Base-by-base conservation (phyloP, 2,888 invertebrate genomes). In the Subacronicta megacephala region DNA sequence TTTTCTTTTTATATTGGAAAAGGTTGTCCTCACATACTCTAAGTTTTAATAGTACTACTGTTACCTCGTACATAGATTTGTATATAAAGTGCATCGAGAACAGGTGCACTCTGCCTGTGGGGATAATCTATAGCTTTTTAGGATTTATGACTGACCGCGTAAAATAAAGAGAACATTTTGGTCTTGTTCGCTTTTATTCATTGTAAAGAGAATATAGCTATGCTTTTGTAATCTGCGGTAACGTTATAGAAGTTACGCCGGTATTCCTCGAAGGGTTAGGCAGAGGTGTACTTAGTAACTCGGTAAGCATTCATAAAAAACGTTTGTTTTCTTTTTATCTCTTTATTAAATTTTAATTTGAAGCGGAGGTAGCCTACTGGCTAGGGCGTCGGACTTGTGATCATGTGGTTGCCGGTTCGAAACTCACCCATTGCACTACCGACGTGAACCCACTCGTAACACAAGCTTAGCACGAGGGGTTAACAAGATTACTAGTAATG, bases 121-220 rank as follows among this genome's bases (percentile, higher is more conserved):
- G 67, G 61, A 70, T 70, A 70, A 76, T 70, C 65, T 76, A 76
- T 76, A 59, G 74, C 62, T 61, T 76, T 65, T 66, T 58, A 63
- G 56, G 63, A 73, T 76, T 76, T 76, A 75, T 71, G 54, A 70
- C 58, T 42, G 18, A 29, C 56, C 55, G 62, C 70, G 58, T 66
- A 66, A 59, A 74, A 62, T 62, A 74, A 38, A 66, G 53, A 51
- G 61, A 57, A 63, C 60, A 52, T 73, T 74, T 57, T 59, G 45
- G 66, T 59, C 43, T 59, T 43, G 50, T 47, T 47, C 60, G 53
- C 72, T 64, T 65, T 59, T 58, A 47, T 64, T 71, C 46, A 46
- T 64, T 67, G 59, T 64, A 59, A 60, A 71, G 49, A 36, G 38
- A 55, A 53, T 44, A 60, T 71, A 65, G 49, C 44, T 60, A 18